Evolutionary conservation across 2,888 invertebrate genomes (phyloP).

Genomic region (Leucozona laternaria): DNA sequence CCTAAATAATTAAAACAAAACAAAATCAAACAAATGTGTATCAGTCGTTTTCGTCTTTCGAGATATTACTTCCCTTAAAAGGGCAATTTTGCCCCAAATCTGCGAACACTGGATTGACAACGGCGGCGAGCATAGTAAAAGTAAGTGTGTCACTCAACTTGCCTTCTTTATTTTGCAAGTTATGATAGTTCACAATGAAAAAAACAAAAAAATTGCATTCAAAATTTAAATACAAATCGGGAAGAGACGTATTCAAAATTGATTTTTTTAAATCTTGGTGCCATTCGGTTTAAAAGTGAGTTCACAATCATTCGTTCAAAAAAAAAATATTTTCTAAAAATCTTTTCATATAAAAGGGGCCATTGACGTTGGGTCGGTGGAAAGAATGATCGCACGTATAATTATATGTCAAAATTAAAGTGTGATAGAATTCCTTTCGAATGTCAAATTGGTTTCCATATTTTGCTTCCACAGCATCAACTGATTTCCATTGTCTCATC

Average conservation of each 20-base stretch:
- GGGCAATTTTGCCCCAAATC: background rate
- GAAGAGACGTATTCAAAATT: background rate
- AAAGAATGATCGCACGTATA: no score
- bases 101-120: background rate
- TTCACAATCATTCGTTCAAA: background rate
- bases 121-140: background rate
- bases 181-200: background rate
- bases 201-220: background rate
- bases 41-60: background rate
- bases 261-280: background rate
- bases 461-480: no score
- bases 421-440: no score
- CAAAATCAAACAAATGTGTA: background rate
- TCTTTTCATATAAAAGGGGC: no score
- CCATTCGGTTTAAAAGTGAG: background rate
- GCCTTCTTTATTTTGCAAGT: background rate
- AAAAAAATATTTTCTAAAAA: no score
- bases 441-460: no score
- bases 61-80: background rate
- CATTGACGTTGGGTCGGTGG: no score
- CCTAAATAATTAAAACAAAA: slow-evolving; percentile 26
- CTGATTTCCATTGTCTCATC: no score
- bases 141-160: background rate
- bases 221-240: background rate
- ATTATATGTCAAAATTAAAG: background rate